Base-by-base conservation (phyloP, 2,888 invertebrate genomes). In the Cylindroiulus punctatus region DNA sequence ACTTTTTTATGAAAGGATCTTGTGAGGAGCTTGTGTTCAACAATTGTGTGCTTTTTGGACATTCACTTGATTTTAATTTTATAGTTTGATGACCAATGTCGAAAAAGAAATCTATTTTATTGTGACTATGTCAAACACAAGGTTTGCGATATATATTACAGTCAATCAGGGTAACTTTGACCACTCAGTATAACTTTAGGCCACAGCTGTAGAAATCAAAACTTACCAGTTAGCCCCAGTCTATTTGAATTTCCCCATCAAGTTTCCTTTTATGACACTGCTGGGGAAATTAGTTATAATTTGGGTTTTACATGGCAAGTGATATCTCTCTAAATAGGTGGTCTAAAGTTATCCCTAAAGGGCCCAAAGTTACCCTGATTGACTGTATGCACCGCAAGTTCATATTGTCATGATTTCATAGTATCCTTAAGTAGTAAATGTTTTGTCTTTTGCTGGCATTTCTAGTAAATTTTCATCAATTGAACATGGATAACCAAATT, bases 1-100 rank as follows among this genome's bases (percentile, higher is more conserved):
- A 85, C 93, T 99, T 65, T 99, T 99, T 92, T 99, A 99, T 91
- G 98, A 98, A 91, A 94, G 98, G 91, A 95, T 98, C 91, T 92
- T 95, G 91, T 96, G 94, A 89, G 40, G 36, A 32, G 3, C 40
- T 19, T 84, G n/a, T 17, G 12, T 40, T 32, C 40, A 40, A 42
- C 26, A 26, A 17, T 84, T 42, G 22, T 8, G 40, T 22, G 4
- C 14, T 26, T 81, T 52, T 26, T 81, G 81, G 81, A 81, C 17
- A 32, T 26, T 81, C 26, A 81, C 14, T 4, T 22, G 19, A 22
- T 81, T 81, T 81, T 26, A 17, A n/a, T 30, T 81, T 19, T 26
- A 81, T 22, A 26, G 19, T 81, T 81, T 81, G 30, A 19, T n/a
- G n/a, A 36, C 36, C 36, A 52, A 19, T 52, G 52, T 4, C 19